phyloP scores from a whole-genome alignment of 2,888 invertebrate species.

The Eurois occulta region DNA sequence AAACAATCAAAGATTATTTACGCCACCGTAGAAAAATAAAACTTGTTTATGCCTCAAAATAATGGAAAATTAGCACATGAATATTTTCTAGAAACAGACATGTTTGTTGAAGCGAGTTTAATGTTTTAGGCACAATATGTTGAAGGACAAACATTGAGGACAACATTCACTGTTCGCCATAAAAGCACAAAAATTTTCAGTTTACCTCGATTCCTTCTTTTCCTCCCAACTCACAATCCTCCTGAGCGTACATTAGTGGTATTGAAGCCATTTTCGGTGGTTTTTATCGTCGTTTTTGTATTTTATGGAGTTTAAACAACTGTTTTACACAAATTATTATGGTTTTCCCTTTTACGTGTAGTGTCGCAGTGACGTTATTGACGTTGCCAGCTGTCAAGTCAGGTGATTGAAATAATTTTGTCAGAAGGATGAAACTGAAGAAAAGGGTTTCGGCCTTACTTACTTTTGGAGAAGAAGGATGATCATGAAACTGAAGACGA shows the following conservation, averaged over 20 bases:
- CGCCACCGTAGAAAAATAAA: constrained; percentile 4
- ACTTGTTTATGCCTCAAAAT: constrained; percentile 16
- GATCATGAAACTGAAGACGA: no score
- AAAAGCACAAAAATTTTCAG: constrained; percentile 31
- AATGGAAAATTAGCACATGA: constrained; percentile 47
- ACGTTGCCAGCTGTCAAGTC: constrained; percentile 51
- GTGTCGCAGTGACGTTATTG: constrained; percentile 61
- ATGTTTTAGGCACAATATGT: constrained; percentile 43
- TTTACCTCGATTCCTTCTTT: constrained; percentile 90
- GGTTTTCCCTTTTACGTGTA: constrained; percentile 66
- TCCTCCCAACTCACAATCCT: constrained; percentile 92
- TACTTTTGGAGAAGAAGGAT: no score
- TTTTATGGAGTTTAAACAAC: constrained; percentile 34
- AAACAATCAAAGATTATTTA: constrained; percentile 37
- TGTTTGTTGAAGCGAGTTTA: constrained; percentile 37
- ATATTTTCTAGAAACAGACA: constrained; percentile 30
- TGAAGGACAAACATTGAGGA: constrained; percentile 66
- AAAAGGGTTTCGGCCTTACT: no score
- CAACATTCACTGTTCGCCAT: constrained; percentile 54
- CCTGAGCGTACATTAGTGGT: constrained; percentile 91
- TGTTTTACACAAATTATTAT: constrained; percentile 52
- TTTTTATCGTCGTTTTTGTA: constrained; percentile 42
- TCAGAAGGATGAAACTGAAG: no score
- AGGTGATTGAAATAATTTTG: constrained; percentile 55
- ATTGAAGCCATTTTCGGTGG: constrained; percentile 84